phyloP scores from a whole-genome alignment of 2,797 vertebrate genomes.

The Danionella dracula region DNA sequence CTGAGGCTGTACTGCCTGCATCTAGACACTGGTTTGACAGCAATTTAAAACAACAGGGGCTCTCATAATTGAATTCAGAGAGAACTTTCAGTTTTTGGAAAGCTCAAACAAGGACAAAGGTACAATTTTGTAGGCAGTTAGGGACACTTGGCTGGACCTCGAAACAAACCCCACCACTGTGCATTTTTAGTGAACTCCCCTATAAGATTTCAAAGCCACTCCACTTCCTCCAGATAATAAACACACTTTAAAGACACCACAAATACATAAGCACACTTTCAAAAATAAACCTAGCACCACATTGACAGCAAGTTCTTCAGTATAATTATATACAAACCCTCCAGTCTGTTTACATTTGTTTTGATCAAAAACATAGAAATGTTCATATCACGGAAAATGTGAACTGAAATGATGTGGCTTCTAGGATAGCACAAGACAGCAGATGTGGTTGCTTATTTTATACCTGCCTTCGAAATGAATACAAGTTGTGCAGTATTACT shows the following conservation, averaged over 20 bases:
- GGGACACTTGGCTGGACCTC: constrained; percentile 21
- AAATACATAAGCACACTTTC: constrained; percentile 18
- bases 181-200: constrained; percentile 36
- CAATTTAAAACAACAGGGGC: too few relatives aligned
- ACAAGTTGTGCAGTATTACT: too few relatives aligned
- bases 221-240: constrained; percentile 33
- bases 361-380: background rate
- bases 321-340: background rate
- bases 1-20: too few relatives aligned
- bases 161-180: constrained; percentile 17
- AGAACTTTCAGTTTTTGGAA: too few relatives aligned
- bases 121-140: constrained; percentile 28
- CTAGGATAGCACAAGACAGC: constrained; percentile 45
- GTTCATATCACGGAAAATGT: background rate
- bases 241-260: constrained; percentile 4
- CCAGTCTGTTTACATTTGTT: background rate
- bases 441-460: constrained; percentile 35
- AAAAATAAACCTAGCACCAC: constrained; percentile 1
- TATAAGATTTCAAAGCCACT: constrained; percentile 40
- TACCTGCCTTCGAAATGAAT: too few relatives aligned
- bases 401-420: constrained; percentile 28
- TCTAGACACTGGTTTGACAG: too few relatives aligned
- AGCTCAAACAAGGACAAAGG: constrained; percentile 37
- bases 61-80: too few relatives aligned
- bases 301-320: background rate